A percentile compares a stretch with the other conserved stretches of the same genome.
Evolutionary conservation across 2,888 invertebrate genomes (phyloP).

Genomic region (Saturnia pavonia): DNA sequence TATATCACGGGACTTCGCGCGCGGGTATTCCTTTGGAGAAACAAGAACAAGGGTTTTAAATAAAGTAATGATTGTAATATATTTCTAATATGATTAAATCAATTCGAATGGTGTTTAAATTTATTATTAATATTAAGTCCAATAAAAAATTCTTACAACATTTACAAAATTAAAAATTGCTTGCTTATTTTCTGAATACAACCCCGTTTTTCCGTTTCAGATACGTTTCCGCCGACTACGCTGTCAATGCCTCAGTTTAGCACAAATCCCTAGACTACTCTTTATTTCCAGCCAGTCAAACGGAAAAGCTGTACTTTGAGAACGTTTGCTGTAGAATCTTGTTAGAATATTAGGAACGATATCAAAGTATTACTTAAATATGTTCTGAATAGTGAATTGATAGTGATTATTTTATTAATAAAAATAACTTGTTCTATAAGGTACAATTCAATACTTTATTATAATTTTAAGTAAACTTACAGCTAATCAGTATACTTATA

Average conservation of each 20-base stretch:
- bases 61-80: no score
- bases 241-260: conserved; percentile 11
- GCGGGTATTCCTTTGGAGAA: no score
- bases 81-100: no score
- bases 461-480: not conserved
- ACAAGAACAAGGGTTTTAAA: no score
- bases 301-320: conserved; percentile 31
- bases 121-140: not conserved
- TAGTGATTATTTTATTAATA: not conserved
- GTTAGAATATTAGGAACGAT: conserved; percentile 29
- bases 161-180: not conserved
- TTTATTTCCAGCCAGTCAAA: conserved; percentile 40
- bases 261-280: conserved; percentile 28
- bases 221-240: conserved; percentile 10
- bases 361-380: conserved; percentile 4
- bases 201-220: conserved; percentile 9
- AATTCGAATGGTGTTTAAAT: not conserved
- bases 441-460: not conserved
- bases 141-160: not conserved
- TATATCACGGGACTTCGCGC: no score
- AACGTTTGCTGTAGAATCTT: conserved; percentile 31
- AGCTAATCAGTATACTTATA: not conserved
- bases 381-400: not conserved
- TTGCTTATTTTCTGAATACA: conserved; percentile 1
- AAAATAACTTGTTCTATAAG: not conserved